Base-by-base conservation (phyloP, 1,140 invertebrate species). In the Orussus abietinus region DNA sequence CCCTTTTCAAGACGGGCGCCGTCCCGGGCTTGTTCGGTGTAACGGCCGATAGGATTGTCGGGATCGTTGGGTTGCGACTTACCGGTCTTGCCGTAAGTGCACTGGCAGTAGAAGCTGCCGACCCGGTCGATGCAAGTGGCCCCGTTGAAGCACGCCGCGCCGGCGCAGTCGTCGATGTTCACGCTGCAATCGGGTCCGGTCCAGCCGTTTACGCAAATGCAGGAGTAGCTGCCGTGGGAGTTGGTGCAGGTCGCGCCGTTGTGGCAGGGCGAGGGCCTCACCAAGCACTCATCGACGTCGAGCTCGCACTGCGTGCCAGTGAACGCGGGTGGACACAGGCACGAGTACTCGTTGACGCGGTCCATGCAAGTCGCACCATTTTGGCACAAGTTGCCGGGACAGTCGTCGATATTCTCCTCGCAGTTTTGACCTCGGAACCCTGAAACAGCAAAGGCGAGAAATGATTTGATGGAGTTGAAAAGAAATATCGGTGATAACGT, bases 161-260 rank as follows among this genome's bases (percentile, higher is more conserved):
- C 86, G 2, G 85, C 85, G 64, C 93, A 97, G 67, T 97, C 93
- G 66, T 96, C 90, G 54, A 94, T 93, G 73, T 96, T 96, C 53
- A 86, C 80, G 11, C 87, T 88, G 68, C 93, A 96, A 58, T 95
- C 89, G 0, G 83, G 77, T 3, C 92, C 92, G 0, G 87, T 89
- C 90, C 92, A 96, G 11, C 92, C 92, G 60, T 94, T 96, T 19
- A 95, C 92, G 68, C 95, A 98, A 58, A 97, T 96, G 72, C 95
- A 98, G 1, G 88, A 88, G 72, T 88, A 97, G 4, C 89, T 85
- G 25, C 92, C 91, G 14, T 83, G 75, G 0, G 87, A 86, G 74
- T 96, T 96, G 19, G 88, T 92, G 62, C 93, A 96, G 2, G 92
- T 96, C 2, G 90, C 93, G 0, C 92, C 92, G 66, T 97, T 96